Base-by-base conservation (phyloP, 2,797 vertebrate genomes). In the Chromobotia macracanthus region DNA sequence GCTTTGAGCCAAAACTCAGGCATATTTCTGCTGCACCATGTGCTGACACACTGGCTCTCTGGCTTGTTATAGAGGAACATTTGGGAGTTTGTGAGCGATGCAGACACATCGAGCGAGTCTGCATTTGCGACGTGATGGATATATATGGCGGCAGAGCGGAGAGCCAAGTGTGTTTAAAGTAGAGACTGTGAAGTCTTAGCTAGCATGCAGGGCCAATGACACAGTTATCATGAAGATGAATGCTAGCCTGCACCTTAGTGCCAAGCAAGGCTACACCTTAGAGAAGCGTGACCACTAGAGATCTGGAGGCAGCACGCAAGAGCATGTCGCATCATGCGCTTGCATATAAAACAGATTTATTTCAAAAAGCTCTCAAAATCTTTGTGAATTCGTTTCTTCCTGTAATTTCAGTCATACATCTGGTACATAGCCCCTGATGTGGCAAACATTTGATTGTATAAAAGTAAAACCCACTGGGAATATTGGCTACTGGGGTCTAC, bases 181-280 rank as follows among this genome's bases (percentile, higher is more conserved):
- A 64, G 72, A 28, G 61, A 60, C 53, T 77, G 73, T 72, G 56
- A 69, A 84, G 75, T 67, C 71, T 85, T 75, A 83, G 72, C 80
- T 53, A 80, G 77, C 83, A 76, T 69, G 92, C 80, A 71, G 80
- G 89, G 91, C 92, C 94, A 93, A 93, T 93, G 94, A 94, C 94
- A 94, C 90, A 89, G 92, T 94, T 93, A 95, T 96, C 93, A 95
- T 92, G 84, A 94, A 95, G 94, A 94, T 93, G 91, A 93, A 95
- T 95, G 92, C 86, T 86, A 86, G 92, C 87, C 84, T 86, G 31
- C 72, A 86, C 90, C 91, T 89, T 86, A 90, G 85, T 88, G 87
- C 85, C 85, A 51, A 77, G 66, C 66, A 68, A 72, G 81, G 70
- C 88, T 88, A 88, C 85, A 85, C 86, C 89, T 75, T 72, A 76